These are phyloP conservation scores for Cydia strobilella DNA, from an alignment of 1,140 invertebrate genomes.

Conservation along the genomic window DNA sequence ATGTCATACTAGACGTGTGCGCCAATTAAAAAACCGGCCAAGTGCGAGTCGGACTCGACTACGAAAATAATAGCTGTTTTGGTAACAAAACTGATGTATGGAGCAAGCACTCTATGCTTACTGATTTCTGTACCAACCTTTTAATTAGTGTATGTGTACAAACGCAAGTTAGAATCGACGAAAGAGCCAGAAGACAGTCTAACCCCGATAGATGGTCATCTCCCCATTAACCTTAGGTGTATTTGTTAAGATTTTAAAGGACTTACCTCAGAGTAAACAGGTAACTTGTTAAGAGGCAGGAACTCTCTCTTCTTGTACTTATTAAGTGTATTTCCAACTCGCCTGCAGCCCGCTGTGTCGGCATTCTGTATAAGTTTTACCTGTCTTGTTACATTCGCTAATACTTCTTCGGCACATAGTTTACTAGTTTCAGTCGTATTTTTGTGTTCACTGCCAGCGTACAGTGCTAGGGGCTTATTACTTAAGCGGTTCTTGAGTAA, in stretches of 20 bases:
- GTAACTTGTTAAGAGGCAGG: constrained; percentile 47
- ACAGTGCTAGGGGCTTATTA: constrained; percentile 39
- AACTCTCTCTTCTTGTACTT: constrained; percentile 44
- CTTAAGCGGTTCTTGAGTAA: constrained; percentile 40
- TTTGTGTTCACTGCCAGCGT: constrained; percentile 32
- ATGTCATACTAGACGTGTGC: too few relatives aligned
- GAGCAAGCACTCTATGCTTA: too few relatives aligned
- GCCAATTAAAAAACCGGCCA: too few relatives aligned
- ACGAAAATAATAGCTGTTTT: too few relatives aligned
- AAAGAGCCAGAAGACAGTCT: too few relatives aligned
- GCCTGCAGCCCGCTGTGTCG: constrained; percentile 40
- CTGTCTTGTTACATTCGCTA: constrained; percentile 47
- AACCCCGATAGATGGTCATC: too few relatives aligned
- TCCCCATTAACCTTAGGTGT: too few relatives aligned
- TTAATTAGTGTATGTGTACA: too few relatives aligned
- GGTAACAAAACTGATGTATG: too few relatives aligned
- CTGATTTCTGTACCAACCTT: too few relatives aligned
- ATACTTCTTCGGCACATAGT: constrained; percentile 46
- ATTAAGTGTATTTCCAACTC: neutral
- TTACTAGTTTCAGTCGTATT: neutral
- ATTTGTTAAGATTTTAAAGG: neutral
- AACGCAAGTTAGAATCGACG: too few relatives aligned
- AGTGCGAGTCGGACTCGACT: too few relatives aligned
- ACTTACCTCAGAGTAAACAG: constrained; percentile 41
- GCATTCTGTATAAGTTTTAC: constrained; percentile 56